Conservation (phyloP, 2,797 vertebrate genomes). For the Anas capensis region DNA sequence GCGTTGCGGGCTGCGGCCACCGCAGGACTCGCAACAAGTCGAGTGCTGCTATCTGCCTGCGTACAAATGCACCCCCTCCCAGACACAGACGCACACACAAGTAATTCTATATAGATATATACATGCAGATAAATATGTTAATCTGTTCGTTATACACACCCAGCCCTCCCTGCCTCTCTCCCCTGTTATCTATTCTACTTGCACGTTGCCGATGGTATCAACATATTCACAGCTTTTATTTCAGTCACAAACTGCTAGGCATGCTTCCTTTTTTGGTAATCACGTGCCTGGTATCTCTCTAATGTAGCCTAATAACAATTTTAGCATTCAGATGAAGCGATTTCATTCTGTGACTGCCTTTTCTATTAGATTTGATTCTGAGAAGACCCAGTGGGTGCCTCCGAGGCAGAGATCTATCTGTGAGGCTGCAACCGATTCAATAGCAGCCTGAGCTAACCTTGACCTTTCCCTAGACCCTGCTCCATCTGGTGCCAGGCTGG, state of each 20-base stretch:
- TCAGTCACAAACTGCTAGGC: constrained; percentile 81
- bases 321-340: constrained; percentile 91
- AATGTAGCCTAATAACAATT: constrained; percentile 91
- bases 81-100: accelerated
- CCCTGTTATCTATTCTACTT: constrained; percentile 72
- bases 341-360: constrained; percentile 89
- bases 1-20: accelerated
- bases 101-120: not conserved
- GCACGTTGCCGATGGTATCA: constrained; percentile 77
- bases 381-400: constrained; percentile 90
- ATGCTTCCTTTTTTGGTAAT: constrained; percentile 84
- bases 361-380: constrained; percentile 90
- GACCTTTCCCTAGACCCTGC: constrained; percentile 90
- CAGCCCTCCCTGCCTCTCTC: constrained; percentile 22
- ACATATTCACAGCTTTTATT: constrained; percentile 83
- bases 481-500: constrained; percentile 92
- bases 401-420: constrained; percentile 88
- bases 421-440: constrained; percentile 89
- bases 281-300: constrained; percentile 84
- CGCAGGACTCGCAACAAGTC: not conserved
- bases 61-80: accelerated
- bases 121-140: constrained; percentile 52
- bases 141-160: constrained; percentile 53
- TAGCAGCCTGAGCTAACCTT: constrained; percentile 91
- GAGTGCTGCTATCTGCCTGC: accelerated